Percentiles rank a stretch among this genome's conserved stretches.
phyloP scores from a whole-genome alignment of 2,113 vertebrate species.

The Vombatus ursinus region DNA sequence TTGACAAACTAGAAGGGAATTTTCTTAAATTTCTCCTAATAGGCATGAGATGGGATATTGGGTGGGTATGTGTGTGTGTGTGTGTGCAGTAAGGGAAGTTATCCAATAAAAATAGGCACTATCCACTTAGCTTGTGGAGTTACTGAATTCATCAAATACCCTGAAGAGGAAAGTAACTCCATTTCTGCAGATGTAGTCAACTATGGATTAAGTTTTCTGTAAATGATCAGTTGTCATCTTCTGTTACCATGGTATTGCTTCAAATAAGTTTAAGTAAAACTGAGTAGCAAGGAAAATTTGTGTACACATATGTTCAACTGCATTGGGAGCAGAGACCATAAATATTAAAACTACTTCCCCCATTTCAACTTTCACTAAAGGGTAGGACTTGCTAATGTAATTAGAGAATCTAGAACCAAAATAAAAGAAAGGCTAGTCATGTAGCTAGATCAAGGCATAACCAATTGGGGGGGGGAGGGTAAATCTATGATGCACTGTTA shows the following conservation, averaged over 20 bases:
- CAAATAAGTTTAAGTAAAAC: not conserved
- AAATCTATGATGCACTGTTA: not conserved
- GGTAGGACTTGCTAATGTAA: not conserved
- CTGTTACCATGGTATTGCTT: not conserved
- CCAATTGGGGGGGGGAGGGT: not conserved
- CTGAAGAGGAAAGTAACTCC: not conserved
- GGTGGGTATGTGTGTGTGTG: too few species aligned
- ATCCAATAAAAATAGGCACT: not conserved
- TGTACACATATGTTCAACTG: not conserved
- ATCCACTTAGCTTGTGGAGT: not conserved
- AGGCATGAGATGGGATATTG: not conserved
- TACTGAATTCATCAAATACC: not conserved
- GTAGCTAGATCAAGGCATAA: not conserved
- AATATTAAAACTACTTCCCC: not conserved
- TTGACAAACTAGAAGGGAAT: not conserved
- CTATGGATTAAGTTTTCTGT: not conserved
- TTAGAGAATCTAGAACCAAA: not conserved
- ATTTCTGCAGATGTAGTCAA: not conserved
- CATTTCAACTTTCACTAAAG: not conserved
- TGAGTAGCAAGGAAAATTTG: not conserved
- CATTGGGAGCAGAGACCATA: not conserved
- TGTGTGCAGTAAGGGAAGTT: not conserved
- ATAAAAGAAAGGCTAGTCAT: not conserved
- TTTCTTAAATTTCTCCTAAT: slow-evolving; percentile 9
- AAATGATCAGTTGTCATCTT: not conserved